Evolutionary conservation across 1,140 invertebrate genomes (phyloP), one percentile per base, ranked within the genome.

Genomic region (Medauroidea extradentata): DNA sequence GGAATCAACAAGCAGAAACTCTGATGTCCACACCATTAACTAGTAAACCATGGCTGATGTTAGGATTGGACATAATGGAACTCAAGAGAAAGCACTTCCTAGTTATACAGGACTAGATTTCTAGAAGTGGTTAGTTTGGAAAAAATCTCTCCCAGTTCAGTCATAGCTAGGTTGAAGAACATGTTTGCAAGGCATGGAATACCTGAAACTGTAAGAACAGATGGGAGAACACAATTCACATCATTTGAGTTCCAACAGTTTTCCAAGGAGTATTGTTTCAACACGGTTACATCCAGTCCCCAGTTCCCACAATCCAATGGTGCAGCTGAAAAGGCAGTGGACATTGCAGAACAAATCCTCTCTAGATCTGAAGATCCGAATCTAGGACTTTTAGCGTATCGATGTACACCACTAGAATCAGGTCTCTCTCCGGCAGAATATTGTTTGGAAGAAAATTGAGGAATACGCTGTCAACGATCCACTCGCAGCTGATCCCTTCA

Each of bases 131-230:
- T 34, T 34, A 34, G 29, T 11, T 11, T 34, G 11, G 29, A 7
- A 34, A 34, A 11, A 34, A 7, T 46, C 5, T 14, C 5, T 5
- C 21, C 3, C 4, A 52, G 24, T 4, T n/a, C 50, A 5, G 27
- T 52, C 4, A 59, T 64, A 23, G 38, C 16, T 2, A 16, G 42
- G 14, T 48, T 52, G 4, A 62, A 62, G 39, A 54, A 55, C 13
- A 52, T 64, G 24, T 64, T 64, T 24, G 50, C 60, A 0, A 18
- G 61, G 2, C 60, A 63, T 56, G 57, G 60, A n/a, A 27, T 63
- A 3, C 61, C 63, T 18, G 56, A 63, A 23, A 24, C 44, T 7
- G 60, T 64, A 5, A 21, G 57, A 11, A 55, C 48, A 18, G 63
- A 64, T 57, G 59, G 60, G 34, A 59, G 63, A 3, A 16, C 55